Percentiles rank a stretch among this genome's conserved stretches.
Evolutionary conservation across 2,797 vertebrate species (phyloP).

Genomic region (Sebastes baramenuke): DNA sequence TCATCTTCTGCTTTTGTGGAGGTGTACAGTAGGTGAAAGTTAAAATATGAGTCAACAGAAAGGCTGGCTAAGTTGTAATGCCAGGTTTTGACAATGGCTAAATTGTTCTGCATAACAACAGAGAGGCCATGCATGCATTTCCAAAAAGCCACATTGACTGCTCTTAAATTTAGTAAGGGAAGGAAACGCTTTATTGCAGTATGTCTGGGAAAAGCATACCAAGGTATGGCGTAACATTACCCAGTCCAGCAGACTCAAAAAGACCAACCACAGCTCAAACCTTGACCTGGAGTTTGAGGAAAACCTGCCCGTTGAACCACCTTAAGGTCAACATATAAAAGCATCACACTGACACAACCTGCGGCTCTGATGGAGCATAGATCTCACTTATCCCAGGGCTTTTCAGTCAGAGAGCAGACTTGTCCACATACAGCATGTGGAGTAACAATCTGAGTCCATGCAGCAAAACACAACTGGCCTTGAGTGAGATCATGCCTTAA

Average conservation of each 20-base stretch:
- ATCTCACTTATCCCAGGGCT: constrained; percentile 16
- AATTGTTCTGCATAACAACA: constrained; percentile 30
- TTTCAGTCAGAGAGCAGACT: constrained; percentile 38
- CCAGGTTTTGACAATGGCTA: constrained; percentile 6
- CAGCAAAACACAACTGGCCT: constrained; percentile 63
- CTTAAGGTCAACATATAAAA: constrained; percentile 8
- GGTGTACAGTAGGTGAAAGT: constrained; percentile 6
- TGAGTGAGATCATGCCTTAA: constrained; percentile 79
- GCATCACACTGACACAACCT: neutral
- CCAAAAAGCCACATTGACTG: constrained; percentile 28
- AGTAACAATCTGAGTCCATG: constrained; percentile 54
- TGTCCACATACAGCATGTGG: constrained; percentile 34
- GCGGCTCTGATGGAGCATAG: constrained; percentile 31
- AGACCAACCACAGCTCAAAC: constrained; percentile 8
- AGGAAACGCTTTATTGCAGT: constrained; percentile 62
- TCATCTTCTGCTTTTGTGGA: neutral
- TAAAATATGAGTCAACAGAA: constrained; percentile 4
- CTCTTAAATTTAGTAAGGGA: constrained; percentile 58
- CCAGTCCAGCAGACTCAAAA: constrained; percentile 12
- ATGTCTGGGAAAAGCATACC: constrained; percentile 44
- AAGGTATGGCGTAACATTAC: constrained; percentile 33
- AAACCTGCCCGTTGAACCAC: neutral
- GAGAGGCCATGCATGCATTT: constrained; percentile 12
- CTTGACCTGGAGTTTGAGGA: constrained; percentile 3
- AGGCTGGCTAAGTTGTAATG: neutral